These are phyloP conservation scores for Meandrusa payeni DNA, from an alignment of 2,888 invertebrate species.

Conservation along the genomic window DNA sequence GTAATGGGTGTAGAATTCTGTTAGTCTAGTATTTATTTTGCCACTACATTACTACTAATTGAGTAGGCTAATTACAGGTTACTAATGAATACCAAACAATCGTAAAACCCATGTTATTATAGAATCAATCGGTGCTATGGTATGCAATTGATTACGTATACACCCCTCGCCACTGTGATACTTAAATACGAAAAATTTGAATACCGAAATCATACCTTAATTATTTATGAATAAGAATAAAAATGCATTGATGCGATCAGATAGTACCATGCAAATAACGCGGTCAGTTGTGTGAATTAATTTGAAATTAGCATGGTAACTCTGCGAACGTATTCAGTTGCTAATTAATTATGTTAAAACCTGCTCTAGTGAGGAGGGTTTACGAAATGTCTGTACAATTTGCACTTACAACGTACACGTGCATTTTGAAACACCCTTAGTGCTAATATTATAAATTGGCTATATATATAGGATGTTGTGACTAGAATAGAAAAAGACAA, in stretches of 20 bases:
- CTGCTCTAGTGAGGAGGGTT: neutral
- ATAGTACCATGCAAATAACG: neutral
- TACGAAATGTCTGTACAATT: neutral
- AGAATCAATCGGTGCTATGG: neutral
- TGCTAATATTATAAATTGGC: too few species aligned
- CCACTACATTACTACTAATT: too few species aligned
- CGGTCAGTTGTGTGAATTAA: constrained; percentile 9
- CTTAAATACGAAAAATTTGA: too few species aligned
- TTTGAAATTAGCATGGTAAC: constrained; percentile 14
- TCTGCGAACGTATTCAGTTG: constrained; percentile 7
- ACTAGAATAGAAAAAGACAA: too few species aligned
- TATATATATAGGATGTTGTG: too few species aligned
- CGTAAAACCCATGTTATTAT: constrained; percentile 5
- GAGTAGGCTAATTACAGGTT: neutral
- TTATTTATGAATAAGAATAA: neutral
- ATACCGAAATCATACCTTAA: neutral
- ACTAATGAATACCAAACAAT: constrained; percentile 11
- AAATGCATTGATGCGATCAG: neutral
- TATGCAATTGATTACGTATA: constrained; percentile 3
- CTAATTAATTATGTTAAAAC: constrained; percentile 22
- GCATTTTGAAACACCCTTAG: too few species aligned
- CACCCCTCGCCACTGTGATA: neutral
- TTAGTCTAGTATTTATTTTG: too few species aligned
- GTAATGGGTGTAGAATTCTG: too few species aligned
- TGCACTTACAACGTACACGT: neutral